Conservation (phyloP, 2,113 vertebrate species). For the Neoarius graeffei region DNA sequence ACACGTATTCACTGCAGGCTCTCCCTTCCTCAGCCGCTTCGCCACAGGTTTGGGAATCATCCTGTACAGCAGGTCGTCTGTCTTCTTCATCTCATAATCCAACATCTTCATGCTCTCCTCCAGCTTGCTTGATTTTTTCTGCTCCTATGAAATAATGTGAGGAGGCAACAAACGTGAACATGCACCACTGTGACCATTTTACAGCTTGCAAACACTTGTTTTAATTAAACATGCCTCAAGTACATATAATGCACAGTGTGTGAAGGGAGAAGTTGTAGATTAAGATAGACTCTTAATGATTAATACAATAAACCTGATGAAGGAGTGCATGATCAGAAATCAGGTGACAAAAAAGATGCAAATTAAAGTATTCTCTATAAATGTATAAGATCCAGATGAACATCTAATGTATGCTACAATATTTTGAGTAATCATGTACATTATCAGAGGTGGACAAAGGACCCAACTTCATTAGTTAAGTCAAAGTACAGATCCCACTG, state of each 20-base stretch:
- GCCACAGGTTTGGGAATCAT: conserved; percentile 79
- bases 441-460: too few relatives aligned
- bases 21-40: conserved; percentile 74
- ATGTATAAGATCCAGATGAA: not conserved
- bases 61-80: conserved; percentile 75
- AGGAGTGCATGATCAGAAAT: not conserved
- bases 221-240: not conserved
- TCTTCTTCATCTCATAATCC: conserved; percentile 80
- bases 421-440: not conserved
- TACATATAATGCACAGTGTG: not conserved
- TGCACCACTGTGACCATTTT: not conserved
- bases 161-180: not conserved
- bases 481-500: too few relatives aligned
- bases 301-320: not conserved
- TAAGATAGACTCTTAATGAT: not conserved
- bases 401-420: not conserved
- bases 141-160: conserved; percentile 60
- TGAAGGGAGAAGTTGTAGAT: not conserved
- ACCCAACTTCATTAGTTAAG: too few relatives aligned
- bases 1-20: conserved; percentile 76
- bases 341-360: not conserved
- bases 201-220: not conserved
- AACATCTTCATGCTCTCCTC: conserved; percentile 79
- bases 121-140: conserved; percentile 75
- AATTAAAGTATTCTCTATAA: not conserved